These are phyloP conservation scores for Ctenodactylus gundi DNA, from an alignment of 2,113 vertebrate species.

Conservation along the genomic window DNA sequence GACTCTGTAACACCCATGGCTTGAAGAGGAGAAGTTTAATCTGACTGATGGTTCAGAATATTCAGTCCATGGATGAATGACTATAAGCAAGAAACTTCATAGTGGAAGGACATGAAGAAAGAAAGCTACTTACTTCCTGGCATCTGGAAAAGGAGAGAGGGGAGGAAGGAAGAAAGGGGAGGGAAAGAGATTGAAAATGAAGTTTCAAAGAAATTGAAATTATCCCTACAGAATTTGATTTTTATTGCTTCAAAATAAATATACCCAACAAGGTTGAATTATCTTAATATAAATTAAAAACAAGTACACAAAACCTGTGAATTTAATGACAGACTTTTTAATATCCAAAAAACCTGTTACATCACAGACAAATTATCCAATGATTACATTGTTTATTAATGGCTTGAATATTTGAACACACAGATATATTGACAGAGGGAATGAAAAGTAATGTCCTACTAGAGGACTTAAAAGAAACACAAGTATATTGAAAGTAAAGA, in stretches of 20 bases:
- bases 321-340: background rate
- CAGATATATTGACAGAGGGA: background rate
- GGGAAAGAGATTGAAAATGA: too few relatives aligned
- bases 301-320: background rate
- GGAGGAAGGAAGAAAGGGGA: too few relatives aligned
- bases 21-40: too few relatives aligned
- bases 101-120: too few relatives aligned
- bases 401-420: background rate
- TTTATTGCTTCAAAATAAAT: background rate
- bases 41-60: too few relatives aligned
- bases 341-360: background rate
- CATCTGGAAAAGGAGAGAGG: too few relatives aligned
- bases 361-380: background rate
- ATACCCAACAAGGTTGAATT: background rate
- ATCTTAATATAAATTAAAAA: background rate
- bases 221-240: background rate
- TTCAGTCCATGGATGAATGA: too few relatives aligned
- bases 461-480: background rate
- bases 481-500: background rate
- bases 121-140: too few relatives aligned
- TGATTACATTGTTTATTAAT: background rate
- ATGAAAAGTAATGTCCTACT: background rate
- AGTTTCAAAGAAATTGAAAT: background rate
- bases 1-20: too few relatives aligned
- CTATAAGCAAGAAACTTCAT: too few relatives aligned